Base-by-base conservation (phyloP, 2,888 invertebrate species). In the Polyploca ridens region DNA sequence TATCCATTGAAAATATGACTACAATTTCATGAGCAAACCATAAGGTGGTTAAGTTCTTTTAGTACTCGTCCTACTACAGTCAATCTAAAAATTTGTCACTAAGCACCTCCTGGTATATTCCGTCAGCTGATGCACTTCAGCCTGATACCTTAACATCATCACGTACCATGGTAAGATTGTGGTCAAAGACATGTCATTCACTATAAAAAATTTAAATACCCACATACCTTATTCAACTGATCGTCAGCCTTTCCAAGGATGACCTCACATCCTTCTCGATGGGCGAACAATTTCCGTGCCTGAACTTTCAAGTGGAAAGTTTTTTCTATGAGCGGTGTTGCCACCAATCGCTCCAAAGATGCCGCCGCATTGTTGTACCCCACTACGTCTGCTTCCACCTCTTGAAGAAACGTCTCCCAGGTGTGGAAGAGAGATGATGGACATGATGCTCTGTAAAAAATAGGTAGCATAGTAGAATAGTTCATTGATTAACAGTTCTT, bases 261-360 rank as follows among this genome's bases (percentile, higher is more conserved):
- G 68, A 97, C 96, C 90, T 98, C 98, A 90, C 97, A 98, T 79
- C 97, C 97, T 89, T 98, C 98, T 75, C 98, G 95, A 89, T 98
- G 98, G 35, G 97, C 96, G 90, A 98, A 98, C 69, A 98, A 96
- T 93, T 98, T 98, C 77, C 98, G 95, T 58, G 98, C 97, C 88
- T 98, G 98, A 70, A 98, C 97, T 94, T 98, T 98, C 84, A 98
- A 96, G 88, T 97, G 97, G 91, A 98, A 98, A 78, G 98, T 97
- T 82, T 96, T 96, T 84, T 98, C 98, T 73, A 98, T 94, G 66
- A 98, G 96, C 58, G 98, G 97, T 54, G 98, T 95, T 38, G 98
- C 96, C 66, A 98, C 96, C 86, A 96, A 96, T 63, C 97, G 94
- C 66, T 96, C 96, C 66, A 98, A 94, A 38, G 97, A 96, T 44